Conservation (phyloP, 2,113 vertebrate genomes). For the Thymallus thymallus region DNA sequence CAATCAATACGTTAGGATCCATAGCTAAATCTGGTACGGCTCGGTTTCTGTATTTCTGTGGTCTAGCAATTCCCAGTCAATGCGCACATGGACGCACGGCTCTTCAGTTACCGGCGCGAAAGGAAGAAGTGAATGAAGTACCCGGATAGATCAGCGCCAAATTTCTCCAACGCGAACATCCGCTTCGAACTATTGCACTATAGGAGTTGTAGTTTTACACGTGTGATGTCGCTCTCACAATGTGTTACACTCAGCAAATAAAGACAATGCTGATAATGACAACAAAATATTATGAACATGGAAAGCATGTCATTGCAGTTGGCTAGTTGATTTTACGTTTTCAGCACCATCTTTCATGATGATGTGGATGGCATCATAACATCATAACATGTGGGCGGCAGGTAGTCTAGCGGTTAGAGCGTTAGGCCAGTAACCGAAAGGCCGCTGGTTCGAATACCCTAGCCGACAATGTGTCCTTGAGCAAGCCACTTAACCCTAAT, state of each 20-base stretch:
- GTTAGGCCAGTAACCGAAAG: too few species aligned
- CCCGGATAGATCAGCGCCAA: conserved; percentile 90
- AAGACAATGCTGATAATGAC: not conserved
- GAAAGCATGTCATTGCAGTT: too few species aligned
- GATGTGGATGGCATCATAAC: too few species aligned
- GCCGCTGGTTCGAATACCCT: too few species aligned
- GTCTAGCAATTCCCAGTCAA: conserved; percentile 73
- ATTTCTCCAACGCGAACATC: conserved; percentile 72
- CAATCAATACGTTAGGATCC: conserved; percentile 89
- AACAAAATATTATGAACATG: too few species aligned
- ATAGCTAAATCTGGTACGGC: conserved; percentile 71
- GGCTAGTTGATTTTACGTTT: too few species aligned
- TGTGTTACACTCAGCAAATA: not conserved
- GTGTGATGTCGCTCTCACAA: not conserved
- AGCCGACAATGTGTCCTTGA: too few species aligned
- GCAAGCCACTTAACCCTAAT: too few species aligned
- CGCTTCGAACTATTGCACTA: conserved; percentile 39
- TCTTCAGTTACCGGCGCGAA: conserved; percentile 96
- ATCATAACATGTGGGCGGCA: too few species aligned
- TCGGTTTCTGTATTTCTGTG: conserved; percentile 70
- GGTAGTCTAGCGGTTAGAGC: too few species aligned
- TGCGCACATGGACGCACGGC: conserved; percentile 95
- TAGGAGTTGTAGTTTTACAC: conserved; percentile 77
- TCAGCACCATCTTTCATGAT: too few species aligned
- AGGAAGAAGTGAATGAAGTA: conserved; percentile 91